A percentile compares a stretch with the other conserved stretches of the same genome.
Conservation (phyloP, 2,888 invertebrate species). For the Allophyes oxyacanthae region DNA sequence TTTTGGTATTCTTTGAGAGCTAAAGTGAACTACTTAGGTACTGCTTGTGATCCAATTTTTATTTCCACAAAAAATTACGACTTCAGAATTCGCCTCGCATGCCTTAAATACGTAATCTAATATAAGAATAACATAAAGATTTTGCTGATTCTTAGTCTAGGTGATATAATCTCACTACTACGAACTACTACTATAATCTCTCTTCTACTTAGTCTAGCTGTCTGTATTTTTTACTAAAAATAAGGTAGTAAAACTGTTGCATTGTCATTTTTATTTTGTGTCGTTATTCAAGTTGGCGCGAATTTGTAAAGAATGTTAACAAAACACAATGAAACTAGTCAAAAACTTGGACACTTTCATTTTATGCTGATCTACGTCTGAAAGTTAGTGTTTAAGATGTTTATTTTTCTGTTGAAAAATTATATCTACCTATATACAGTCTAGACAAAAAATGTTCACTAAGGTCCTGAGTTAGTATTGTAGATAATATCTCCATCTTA, state of each 20-base stretch:
- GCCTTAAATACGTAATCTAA: no score
- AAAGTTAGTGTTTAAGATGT: conserved; percentile 1
- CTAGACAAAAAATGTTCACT: no score
- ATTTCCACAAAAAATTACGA: no score
- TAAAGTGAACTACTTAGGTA: no score
- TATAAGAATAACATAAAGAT: no score
- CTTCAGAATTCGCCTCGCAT: no score
- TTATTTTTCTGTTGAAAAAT: background rate
- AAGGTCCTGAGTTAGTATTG: no score
- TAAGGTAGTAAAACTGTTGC: background rate
- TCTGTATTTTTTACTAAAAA: background rate
- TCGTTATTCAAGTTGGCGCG: background rate
- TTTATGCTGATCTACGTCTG: background rate
- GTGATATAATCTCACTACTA: background rate
- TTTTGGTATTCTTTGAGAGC: no score
- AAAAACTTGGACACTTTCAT: conserved; percentile 11
- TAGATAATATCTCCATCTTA: no score
- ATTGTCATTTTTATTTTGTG: conserved; percentile 3
- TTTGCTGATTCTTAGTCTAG: background rate
- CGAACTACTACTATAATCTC: no score
- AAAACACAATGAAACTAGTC: conserved; percentile 6
- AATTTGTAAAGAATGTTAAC: conserved; percentile 7
- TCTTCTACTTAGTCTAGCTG: background rate
- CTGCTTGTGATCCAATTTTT: no score
- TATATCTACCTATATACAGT: no score